These are phyloP conservation scores for Bombylius major DNA, from an alignment of 2,888 invertebrate species.

Conservation along the genomic window DNA sequence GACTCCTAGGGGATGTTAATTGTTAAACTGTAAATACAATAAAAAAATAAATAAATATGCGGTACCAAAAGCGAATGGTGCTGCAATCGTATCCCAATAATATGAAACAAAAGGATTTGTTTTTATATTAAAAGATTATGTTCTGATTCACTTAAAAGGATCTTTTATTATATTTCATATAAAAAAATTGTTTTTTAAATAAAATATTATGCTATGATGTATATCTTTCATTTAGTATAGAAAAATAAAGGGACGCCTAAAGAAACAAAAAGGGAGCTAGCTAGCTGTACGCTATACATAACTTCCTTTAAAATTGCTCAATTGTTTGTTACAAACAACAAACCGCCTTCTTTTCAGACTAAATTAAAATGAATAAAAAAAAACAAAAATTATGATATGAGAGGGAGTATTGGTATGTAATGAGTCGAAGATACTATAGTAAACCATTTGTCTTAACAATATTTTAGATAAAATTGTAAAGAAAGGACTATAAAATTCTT, in stretches of 20 bases:
- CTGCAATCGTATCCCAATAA: neutral
- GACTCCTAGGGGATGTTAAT: neutral
- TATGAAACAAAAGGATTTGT: neutral
- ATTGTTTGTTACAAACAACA: slow-evolving; percentile 5
- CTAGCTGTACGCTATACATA: neutral
- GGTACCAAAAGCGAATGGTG: neutral
- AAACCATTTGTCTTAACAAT: too few relatives aligned
- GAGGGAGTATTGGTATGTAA: too few relatives aligned
- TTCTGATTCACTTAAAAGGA: too few relatives aligned
- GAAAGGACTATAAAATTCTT: too few relatives aligned
- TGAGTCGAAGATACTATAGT: too few relatives aligned
- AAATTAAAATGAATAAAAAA: neutral
- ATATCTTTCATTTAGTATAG: too few relatives aligned
- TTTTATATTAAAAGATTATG: neutral
- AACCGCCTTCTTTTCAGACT: slow-evolving; percentile 8
- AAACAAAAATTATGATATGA: too few relatives aligned
- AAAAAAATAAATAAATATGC: neutral
- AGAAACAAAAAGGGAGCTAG: neutral
- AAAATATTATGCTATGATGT: too few relatives aligned
- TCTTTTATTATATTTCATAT: too few relatives aligned
- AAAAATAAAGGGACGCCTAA: neutral
- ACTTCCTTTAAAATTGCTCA: slow-evolving; percentile 4
- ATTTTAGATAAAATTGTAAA: too few relatives aligned
- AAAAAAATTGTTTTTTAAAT: too few relatives aligned
- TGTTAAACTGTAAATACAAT: neutral